phyloP scores from a whole-genome alignment of 2,888 invertebrate genomes.

The Drosophila vallismaia region DNA sequence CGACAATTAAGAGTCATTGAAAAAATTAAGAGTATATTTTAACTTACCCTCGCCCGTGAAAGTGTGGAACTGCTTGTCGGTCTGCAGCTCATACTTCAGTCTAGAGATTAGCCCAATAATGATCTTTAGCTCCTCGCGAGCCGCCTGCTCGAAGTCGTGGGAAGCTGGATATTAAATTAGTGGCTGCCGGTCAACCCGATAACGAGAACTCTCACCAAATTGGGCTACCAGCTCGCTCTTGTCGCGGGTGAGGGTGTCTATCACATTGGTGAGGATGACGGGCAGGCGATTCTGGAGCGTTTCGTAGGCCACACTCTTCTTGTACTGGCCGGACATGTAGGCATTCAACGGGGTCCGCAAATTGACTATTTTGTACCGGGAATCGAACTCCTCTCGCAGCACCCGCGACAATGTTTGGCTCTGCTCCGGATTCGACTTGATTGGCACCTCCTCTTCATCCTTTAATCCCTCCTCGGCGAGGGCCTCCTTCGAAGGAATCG shows the following conservation, averaged over 20 bases:
- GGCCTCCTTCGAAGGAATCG: slow-evolving; percentile 11
- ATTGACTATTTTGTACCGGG: slow-evolving; percentile 84
- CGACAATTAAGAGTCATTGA: background rate
- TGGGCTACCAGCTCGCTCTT: slow-evolving; percentile 86
- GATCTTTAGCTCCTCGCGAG: slow-evolving; percentile 88
- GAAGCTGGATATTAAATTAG: slow-evolving; percentile 31
- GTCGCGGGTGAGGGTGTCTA: slow-evolving; percentile 90
- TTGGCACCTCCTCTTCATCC: background rate
- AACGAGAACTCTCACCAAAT: slow-evolving; percentile 85
- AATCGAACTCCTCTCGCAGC: slow-evolving; percentile 77
- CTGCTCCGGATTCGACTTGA: slow-evolving; percentile 5
- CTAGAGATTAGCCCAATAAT: slow-evolving; percentile 91
- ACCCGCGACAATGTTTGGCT: slow-evolving; percentile 5
- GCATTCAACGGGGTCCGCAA: slow-evolving; percentile 86
- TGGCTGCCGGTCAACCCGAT: background rate
- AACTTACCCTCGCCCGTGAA: slow-evolving; percentile 82
- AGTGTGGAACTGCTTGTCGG: slow-evolving; percentile 91
- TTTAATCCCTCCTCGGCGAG: background rate
- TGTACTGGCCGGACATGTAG: slow-evolving; percentile 87
- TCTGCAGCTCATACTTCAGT: slow-evolving; percentile 94
- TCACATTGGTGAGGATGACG: slow-evolving; percentile 92
- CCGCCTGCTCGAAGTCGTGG: slow-evolving; percentile 84
- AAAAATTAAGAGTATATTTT: background rate
- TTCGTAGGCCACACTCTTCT: slow-evolving; percentile 90
- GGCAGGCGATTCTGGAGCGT: slow-evolving; percentile 95